Evolutionary conservation across 2,888 invertebrate species (phyloP).

Genomic region (Cataglyphis altisquamis): DNA sequence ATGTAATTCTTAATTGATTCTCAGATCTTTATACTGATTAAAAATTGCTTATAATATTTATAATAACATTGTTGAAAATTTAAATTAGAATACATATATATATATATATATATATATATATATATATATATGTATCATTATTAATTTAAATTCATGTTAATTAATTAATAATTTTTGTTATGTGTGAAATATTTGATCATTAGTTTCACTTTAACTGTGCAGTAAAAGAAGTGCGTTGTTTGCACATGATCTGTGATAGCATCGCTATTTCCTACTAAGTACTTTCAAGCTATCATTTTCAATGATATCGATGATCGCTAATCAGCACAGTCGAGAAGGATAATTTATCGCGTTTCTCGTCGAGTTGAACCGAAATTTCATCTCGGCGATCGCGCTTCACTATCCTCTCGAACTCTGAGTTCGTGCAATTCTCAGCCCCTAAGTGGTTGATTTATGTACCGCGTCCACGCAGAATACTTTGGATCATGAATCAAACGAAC

Average conservation of each 20-base stretch:
- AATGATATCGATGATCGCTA: conserved; percentile 44
- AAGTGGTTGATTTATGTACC: conserved; percentile 67
- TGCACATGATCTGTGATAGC: conserved; percentile 1
- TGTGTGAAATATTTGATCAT: not conserved
- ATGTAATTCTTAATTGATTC: not conserved
- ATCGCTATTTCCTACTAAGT: conserved; percentile 13
- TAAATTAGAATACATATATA: not conserved
- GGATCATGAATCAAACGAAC: conserved; percentile 61
- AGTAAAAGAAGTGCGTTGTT: conserved; percentile 6
- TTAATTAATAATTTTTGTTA: not conserved
- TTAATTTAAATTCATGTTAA: conserved; percentile 1
- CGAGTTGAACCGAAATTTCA: conserved; percentile 45
- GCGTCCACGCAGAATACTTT: conserved; percentile 37
- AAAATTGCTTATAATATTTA: not conserved
- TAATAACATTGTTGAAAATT: not conserved
- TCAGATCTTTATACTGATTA: not conserved
- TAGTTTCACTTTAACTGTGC: not conserved
- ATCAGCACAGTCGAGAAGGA: not conserved
- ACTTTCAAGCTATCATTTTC: conserved; percentile 30
- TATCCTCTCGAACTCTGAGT: conserved; percentile 42
- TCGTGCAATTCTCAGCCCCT: conserved; percentile 45
- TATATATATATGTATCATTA: not conserved
- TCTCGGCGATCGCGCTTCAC: conserved; percentile 39
- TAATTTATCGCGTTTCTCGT: conserved; percentile 42
- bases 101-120: not conserved